Percentiles rank a stretch among this genome's conserved stretches.
Conservation (phyloP, 1,140 invertebrate species). For the Dreissena rostriformis region DNA sequence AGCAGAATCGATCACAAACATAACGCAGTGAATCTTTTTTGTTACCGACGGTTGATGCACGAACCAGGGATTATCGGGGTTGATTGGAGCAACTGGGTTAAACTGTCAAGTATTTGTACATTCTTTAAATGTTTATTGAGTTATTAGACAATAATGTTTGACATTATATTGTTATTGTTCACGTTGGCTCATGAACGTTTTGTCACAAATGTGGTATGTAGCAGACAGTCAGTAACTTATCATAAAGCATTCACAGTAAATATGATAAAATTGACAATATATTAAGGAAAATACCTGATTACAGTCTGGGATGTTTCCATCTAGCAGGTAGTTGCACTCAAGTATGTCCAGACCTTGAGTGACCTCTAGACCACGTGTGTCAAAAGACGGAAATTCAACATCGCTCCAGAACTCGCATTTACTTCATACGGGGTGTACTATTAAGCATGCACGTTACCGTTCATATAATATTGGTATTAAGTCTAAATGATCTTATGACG, state of each 20-base stretch:
- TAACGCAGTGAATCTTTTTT: conserved; percentile 50
- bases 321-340: conserved; percentile 52
- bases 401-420: conserved; percentile 8
- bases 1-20: conserved; percentile 36
- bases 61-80: conserved; percentile 15
- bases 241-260: conserved; percentile 4
- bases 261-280: background rate
- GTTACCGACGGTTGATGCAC: conserved; percentile 1
- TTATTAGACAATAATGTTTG: too few species aligned
- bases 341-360: conserved; percentile 52
- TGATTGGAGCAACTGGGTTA: conserved; percentile 37
- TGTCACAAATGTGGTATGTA: background rate
- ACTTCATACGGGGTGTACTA: conserved; percentile 19
- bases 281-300: conserved; percentile 32
- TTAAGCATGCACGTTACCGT: too few species aligned
- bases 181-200: background rate
- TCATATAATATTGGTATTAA: too few species aligned
- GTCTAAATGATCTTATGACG: too few species aligned
- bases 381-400: conserved; percentile 63
- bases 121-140: too few species aligned
- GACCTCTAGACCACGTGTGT: conserved; percentile 63
- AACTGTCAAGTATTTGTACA: conserved; percentile 11
- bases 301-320: conserved; percentile 60
- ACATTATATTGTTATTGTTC: background rate
- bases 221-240: background rate